phyloP scores from a whole-genome alignment of 1,140 invertebrate genomes.

The Magallana angulata region DNA sequence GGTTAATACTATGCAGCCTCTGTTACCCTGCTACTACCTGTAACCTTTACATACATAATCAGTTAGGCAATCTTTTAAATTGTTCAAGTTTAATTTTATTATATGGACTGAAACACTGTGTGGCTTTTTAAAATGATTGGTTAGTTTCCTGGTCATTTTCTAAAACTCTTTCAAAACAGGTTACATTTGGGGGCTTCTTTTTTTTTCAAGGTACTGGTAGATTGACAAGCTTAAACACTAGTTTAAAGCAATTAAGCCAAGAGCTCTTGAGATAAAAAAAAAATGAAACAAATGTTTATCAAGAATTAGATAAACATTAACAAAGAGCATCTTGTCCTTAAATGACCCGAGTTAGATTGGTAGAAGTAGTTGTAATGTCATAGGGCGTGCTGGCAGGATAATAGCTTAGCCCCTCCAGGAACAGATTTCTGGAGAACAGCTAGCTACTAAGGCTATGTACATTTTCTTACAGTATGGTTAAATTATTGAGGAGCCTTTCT shows the following conservation, averaged over 20 bases:
- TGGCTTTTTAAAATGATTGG: not conserved
- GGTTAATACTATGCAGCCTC: too few species aligned
- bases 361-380: not conserved
- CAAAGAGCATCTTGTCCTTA: slow-evolving; percentile 9
- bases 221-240: not conserved
- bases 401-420: too few species aligned
- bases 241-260: slow-evolving; percentile 7
- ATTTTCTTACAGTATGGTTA: not conserved
- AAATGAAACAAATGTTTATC: slow-evolving; percentile 24
- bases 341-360: slow-evolving; percentile 2
- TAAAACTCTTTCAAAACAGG: not conserved
- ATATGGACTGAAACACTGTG: too few species aligned
- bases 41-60: too few species aligned
- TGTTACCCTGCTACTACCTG: too few species aligned
- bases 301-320: slow-evolving; percentile 15
- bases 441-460: too few species aligned
- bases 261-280: not conserved
- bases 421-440: too few species aligned
- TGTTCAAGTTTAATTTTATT: too few species aligned
- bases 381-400: not conserved
- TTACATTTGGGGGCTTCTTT: not conserved
- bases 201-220: not conserved
- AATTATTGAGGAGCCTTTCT: not conserved
- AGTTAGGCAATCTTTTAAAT: too few species aligned
- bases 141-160: slow-evolving; percentile 12